A percentile compares a stretch with the other conserved stretches of the same genome.
phyloP scores from a whole-genome alignment of 1,140 invertebrate genomes.

The Pissodes strobi region DNA sequence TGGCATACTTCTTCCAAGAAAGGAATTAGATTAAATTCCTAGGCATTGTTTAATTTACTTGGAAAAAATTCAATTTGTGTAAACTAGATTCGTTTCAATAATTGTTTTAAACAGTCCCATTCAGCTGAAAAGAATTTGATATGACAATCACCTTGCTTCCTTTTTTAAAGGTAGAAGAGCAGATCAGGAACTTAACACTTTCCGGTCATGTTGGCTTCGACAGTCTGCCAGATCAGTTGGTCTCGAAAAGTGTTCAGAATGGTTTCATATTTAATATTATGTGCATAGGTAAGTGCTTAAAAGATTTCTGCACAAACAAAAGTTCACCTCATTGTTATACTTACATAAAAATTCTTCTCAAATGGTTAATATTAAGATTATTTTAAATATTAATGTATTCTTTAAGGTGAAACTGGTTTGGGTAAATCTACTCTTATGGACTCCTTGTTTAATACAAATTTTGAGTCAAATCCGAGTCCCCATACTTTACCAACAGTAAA shows the following conservation, averaged over 20 bases:
- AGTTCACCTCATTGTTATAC: no score
- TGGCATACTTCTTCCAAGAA: constrained; percentile 13
- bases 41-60: neutral
- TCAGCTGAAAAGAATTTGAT: neutral
- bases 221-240: constrained; percentile 96
- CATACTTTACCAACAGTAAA: constrained; percentile 93
- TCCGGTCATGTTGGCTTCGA: constrained; percentile 98
- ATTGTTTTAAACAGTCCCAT: no score
- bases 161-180: constrained; percentile 68
- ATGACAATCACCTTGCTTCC: neutral
- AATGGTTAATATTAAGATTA: no score
- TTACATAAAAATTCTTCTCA: no score
- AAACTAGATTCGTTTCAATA: neutral
- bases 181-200: constrained; percentile 81
- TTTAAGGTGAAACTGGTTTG: constrained; percentile 92
- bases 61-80: neutral
- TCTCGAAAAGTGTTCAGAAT: constrained; percentile 96
- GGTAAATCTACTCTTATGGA: constrained; percentile 99
- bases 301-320: no score
- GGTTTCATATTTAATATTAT: constrained; percentile 98
- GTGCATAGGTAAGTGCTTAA: constrained; percentile 91
- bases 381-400: no score
- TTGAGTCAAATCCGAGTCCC: constrained; percentile 89
- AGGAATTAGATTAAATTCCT: constrained; percentile 10
- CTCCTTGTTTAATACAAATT: constrained; percentile 97